A percentile compares a stretch with the other conserved stretches of the same genome.
Evolutionary conservation across 2,888 invertebrate genomes (phyloP).

Genomic region (Scelioninae gen. 1): DNA sequence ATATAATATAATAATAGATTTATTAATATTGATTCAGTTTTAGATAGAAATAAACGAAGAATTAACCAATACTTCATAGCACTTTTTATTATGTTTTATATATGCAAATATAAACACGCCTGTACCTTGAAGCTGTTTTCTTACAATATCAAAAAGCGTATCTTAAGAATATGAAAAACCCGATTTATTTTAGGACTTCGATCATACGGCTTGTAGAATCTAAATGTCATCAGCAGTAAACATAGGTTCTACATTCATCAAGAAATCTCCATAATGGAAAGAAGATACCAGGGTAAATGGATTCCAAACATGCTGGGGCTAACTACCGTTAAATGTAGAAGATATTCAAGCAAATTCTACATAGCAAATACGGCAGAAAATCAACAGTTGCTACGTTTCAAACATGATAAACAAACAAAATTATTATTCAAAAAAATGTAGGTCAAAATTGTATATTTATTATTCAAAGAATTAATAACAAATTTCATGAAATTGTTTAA

Average conservation of each 20-base stretch:
- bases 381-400: constrained; percentile 48
- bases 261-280: constrained; percentile 65
- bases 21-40: too few relatives aligned
- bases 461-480: too few relatives aligned
- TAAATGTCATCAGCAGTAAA: constrained; percentile 54
- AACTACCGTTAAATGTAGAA: constrained; percentile 60
- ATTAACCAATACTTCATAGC: too few relatives aligned
- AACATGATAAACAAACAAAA: constrained; percentile 37
- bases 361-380: constrained; percentile 52
- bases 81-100: too few relatives aligned
- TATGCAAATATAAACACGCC: too few relatives aligned
- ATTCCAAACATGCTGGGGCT: constrained; percentile 62
- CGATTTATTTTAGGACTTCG: not conserved
- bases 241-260: constrained; percentile 61
- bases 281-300: constrained; percentile 64
- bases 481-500: too few relatives aligned
- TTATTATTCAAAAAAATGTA: not conserved
- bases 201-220: constrained; percentile 24
- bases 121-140: too few relatives aligned
- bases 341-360: constrained; percentile 57
- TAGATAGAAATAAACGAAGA: too few relatives aligned
- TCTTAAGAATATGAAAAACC: not conserved
- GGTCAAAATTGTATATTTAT: too few relatives aligned
- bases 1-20: too few relatives aligned
- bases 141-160: not conserved